Evolutionary conservation across 1,140 invertebrate genomes (phyloP).

Genomic region (Drosophila repletoides): DNA sequence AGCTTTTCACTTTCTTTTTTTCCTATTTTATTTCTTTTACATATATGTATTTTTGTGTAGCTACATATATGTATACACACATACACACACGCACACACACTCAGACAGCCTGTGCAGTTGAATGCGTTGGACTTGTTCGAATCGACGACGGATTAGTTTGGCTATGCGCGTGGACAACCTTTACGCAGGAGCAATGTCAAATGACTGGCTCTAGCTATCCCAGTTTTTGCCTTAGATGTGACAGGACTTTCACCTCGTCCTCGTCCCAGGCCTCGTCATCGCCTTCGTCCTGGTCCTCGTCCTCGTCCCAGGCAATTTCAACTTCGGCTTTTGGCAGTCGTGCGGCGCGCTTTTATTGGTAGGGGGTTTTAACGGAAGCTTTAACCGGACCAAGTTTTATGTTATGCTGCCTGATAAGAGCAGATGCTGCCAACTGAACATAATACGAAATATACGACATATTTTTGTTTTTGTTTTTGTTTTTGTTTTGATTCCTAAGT

Average conservation of each 20-base stretch:
- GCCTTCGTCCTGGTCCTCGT: constrained; percentile 31
- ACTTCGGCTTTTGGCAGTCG: constrained; percentile 62
- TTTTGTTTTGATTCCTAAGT: constrained; percentile 35
- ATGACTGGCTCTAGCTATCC: constrained; percentile 77
- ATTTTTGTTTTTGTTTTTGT: constrained; percentile 28
- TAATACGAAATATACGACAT: constrained; percentile 13
- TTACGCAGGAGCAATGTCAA: constrained; percentile 81
- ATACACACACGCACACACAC: not conserved
- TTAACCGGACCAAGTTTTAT: constrained; percentile 71
- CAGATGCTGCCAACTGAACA: constrained; percentile 40
- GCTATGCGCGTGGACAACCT: constrained; percentile 73
- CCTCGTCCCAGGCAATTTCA: constrained; percentile 28
- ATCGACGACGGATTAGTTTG: constrained; percentile 36
- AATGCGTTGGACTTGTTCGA: constrained; percentile 34
- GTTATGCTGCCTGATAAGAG: constrained; percentile 35
- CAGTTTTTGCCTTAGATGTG: constrained; percentile 72
- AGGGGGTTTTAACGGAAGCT: constrained; percentile 55
- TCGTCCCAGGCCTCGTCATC: not conserved
- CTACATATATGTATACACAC: constrained; percentile 48
- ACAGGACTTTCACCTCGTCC: constrained; percentile 59
- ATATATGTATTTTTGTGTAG: constrained; percentile 6
- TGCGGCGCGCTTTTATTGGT: constrained; percentile 26
- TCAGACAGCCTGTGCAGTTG: constrained; percentile 28
- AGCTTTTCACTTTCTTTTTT: constrained; percentile 44
- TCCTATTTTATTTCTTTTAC: constrained; percentile 14